Evolutionary conservation across 2,797 vertebrate species (phyloP).

Genomic region (Crocodylus rhombifer): DNA sequence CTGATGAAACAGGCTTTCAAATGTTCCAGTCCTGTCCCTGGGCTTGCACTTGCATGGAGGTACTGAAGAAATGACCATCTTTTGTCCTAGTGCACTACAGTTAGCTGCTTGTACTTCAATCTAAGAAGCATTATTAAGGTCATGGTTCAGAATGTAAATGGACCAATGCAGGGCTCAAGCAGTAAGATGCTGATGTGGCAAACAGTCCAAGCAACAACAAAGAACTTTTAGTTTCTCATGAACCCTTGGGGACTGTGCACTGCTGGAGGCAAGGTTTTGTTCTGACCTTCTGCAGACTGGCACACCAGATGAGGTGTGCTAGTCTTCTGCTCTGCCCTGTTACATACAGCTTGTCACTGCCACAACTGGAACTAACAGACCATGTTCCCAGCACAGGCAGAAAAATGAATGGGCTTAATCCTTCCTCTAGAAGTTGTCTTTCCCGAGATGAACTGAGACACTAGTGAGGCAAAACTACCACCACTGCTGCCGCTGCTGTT

Average conservation of each 20-base stretch:
- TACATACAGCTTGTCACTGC: no score
- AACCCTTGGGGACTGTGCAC: not conserved
- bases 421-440: not conserved
- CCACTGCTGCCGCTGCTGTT: not conserved
- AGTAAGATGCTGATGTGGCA: not conserved
- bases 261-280: not conserved
- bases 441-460: not conserved
- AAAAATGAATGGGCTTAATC: no score
- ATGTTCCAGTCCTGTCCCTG: not conserved
- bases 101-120: not conserved
- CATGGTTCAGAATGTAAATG: not conserved
- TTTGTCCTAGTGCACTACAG: no score
- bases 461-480: not conserved
- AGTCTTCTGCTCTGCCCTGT: not conserved
- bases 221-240: not conserved
- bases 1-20: not conserved
- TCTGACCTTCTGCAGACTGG: not conserved
- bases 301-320: no score
- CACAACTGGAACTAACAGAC: not conserved
- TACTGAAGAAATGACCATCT: not conserved
- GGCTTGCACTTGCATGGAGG: not conserved
- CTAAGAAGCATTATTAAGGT: not conserved
- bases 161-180: not conserved
- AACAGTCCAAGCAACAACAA: not conserved
- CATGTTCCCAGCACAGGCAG: not conserved